Conservation (phyloP, 1,140 invertebrate species). For the Dendrolimus punctatus region DNA sequence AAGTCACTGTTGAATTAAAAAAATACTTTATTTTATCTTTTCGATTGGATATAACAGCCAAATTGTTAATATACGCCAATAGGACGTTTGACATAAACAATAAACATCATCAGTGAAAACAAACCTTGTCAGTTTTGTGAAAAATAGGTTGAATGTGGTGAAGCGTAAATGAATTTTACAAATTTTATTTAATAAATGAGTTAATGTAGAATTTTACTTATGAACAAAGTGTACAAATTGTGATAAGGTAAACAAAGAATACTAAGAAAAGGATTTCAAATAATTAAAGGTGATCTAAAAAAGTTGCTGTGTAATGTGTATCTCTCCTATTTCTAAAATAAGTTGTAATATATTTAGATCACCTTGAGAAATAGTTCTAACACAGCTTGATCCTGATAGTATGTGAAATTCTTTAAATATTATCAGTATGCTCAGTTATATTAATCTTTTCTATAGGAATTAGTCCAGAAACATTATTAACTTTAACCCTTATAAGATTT, state of each 20-base stretch:
- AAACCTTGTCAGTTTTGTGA: slow-evolving; percentile 7
- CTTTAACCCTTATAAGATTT: no score
- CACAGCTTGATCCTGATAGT: no score
- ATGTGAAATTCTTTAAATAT: background rate
- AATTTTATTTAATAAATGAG: slow-evolving; percentile 19
- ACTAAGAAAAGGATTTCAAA: background rate
- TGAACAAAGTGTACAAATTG: slow-evolving; percentile 7
- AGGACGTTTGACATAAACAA: background rate
- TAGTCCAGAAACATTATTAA: no score
- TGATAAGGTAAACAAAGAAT: background rate
- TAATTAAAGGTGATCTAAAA: background rate
- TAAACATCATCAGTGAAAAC: slow-evolving; percentile 6
- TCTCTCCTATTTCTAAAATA: slow-evolving; percentile 3
- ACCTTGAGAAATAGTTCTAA: slow-evolving; percentile 1
- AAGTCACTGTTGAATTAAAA: no score
- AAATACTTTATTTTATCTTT: no score
- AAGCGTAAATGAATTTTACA: slow-evolving; percentile 11
- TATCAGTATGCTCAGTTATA: background rate
- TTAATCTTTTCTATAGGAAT: background rate
- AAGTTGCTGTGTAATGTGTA: slow-evolving; percentile 1
- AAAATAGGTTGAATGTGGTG: slow-evolving; percentile 7
- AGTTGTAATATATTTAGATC: slow-evolving; percentile 11
- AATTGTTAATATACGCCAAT: background rate
- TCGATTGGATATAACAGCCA: slow-evolving; percentile 4
- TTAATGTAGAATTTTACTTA: slow-evolving; percentile 15